These are phyloP conservation scores for Podarcis lilfordi DNA, from an alignment of 2,797 vertebrate genomes.

Conservation along the genomic window DNA sequence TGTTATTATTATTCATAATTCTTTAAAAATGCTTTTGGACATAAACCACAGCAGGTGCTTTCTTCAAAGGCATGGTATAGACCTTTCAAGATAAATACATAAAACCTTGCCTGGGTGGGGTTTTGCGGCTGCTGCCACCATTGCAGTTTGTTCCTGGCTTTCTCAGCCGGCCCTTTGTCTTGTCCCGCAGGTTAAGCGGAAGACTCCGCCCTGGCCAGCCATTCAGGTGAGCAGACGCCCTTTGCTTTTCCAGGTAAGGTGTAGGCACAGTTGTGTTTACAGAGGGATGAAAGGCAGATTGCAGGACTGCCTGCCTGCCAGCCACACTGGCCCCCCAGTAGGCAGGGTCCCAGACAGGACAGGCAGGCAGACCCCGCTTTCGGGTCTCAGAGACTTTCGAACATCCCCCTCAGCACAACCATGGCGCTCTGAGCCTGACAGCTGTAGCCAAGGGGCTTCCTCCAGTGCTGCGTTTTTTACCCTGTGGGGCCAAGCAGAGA, in stretches of 20 bases:
- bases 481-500: not conserved
- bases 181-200: conserved; percentile 68
- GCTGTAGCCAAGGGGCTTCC: not conserved
- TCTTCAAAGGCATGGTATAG: not conserved
- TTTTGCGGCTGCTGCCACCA: not conserved
- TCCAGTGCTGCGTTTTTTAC: not conserved
- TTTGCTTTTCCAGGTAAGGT: not conserved
- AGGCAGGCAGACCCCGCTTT: not conserved
- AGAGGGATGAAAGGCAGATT: fast-evolving
- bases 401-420: not conserved
- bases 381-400: not conserved
- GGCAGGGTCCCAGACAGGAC: not conserved
- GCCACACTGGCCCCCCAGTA: not conserved
- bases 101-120: not conserved
- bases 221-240: conserved; percentile 56
- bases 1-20: too few species aligned
- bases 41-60: too few species aligned
- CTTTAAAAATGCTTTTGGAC: too few species aligned
- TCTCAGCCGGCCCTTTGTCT: not conserved
- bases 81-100: not conserved
- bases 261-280: fast-evolving
- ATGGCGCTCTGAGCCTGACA: not conserved
- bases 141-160: fast-evolving
- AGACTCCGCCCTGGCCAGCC: not conserved
- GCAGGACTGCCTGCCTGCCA: not conserved